Percentiles rank a stretch among this genome's conserved stretches.
Evolutionary conservation across 2,113 vertebrate genomes (phyloP).

Genomic region (Bombycilla garrulus): DNA sequence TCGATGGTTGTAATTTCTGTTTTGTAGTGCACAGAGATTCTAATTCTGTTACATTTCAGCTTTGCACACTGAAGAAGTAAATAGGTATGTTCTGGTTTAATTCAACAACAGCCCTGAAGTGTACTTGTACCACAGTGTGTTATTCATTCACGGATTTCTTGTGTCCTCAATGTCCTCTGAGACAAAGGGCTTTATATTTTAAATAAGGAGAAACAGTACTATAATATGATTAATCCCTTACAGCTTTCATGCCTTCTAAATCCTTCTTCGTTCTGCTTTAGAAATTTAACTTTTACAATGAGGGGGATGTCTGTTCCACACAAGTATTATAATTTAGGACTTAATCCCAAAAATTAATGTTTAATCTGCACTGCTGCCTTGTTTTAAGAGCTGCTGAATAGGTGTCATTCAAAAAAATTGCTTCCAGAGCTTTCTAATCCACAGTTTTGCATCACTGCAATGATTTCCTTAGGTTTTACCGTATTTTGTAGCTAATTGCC

Average conservation of each 20-base stretch:
- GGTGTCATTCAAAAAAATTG: slow-evolving; percentile 28
- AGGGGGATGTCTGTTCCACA: background rate
- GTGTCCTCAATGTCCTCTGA: background rate
- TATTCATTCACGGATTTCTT: background rate
- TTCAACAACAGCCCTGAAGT: background rate
- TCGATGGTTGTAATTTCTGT: background rate
- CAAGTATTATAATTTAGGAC: slow-evolving; percentile 16
- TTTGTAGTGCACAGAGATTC: background rate
- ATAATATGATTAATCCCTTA: slow-evolving; percentile 36
- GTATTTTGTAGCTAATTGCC: slow-evolving; percentile 19
- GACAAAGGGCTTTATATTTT: background rate
- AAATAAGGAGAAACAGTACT: slow-evolving; percentile 6
- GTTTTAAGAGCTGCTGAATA: slow-evolving; percentile 10
- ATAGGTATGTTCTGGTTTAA: background rate
- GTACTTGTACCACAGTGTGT: background rate
- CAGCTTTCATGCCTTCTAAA: slow-evolving; percentile 47
- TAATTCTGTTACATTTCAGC: background rate
- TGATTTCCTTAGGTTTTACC: slow-evolving; percentile 31
- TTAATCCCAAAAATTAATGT: slow-evolving; percentile 56
- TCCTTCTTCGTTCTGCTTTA: slow-evolving; percentile 1
- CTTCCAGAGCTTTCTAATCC: slow-evolving; percentile 22
- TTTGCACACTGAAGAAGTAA: background rate
- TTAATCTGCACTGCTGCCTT: slow-evolving; percentile 33
- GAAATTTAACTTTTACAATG: slow-evolving; percentile 2
- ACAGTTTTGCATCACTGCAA: slow-evolving; percentile 13